Evolutionary conservation across 2,888 invertebrate genomes (phyloP).

Genomic region (Acheta domesticus): DNA sequence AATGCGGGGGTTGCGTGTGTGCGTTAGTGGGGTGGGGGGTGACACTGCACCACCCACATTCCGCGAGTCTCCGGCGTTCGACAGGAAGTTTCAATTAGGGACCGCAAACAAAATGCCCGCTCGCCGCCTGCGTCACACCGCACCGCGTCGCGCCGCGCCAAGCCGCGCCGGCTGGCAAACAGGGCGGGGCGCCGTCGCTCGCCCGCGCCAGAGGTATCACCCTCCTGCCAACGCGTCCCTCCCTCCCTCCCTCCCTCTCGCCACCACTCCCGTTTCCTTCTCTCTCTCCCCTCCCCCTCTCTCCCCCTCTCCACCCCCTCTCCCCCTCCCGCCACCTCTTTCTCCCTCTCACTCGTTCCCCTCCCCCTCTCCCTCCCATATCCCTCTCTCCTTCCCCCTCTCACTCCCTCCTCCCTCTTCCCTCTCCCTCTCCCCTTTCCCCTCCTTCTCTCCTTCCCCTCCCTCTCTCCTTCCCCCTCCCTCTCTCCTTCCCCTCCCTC

Average conservation of each 20-base stretch:
- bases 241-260: too few relatives aligned
- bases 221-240: too few relatives aligned
- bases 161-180: not conserved
- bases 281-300: not conserved
- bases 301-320: not conserved
- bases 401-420: not conserved
- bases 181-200: not conserved
- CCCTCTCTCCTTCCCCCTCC: not conserved
- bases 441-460: too few relatives aligned
- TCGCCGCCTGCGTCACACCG: too few relatives aligned
- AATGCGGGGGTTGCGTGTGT: too few relatives aligned
- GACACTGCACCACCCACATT: not conserved
- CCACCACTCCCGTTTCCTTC: not conserved
- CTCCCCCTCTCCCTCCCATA: too few relatives aligned
- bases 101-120: not conserved
- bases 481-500: not conserved
- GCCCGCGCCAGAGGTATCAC: too few relatives aligned
- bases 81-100: conserved; percentile 9
- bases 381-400: too few relatives aligned
- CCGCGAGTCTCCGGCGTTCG: not conserved
- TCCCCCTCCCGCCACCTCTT: not conserved
- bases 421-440: not conserved
- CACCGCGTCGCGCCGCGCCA: too few relatives aligned
- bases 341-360: not conserved
- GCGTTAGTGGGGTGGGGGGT: not conserved